Evolutionary conservation across 2,113 vertebrate genomes (phyloP), one percentile per base, ranked within the genome.

Genomic region (Chauna torquata): DNA sequence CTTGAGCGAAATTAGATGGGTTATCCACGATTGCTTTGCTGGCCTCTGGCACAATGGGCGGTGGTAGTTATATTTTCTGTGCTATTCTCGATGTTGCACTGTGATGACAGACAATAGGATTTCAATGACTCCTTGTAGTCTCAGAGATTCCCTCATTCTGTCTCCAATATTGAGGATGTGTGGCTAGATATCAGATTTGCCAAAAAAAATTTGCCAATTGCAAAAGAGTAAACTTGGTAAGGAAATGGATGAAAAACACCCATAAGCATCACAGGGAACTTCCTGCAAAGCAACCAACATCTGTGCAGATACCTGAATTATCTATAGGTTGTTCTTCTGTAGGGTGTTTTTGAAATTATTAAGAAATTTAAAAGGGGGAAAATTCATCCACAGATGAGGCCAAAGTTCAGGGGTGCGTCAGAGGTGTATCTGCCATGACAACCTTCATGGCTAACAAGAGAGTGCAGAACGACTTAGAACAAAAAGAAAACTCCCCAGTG

Each of bases 261-360:
- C 47, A 12, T 0, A 0, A 49, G 8, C 5, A 5, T 30, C 57
- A 57, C 32, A 52, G 44, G 50, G 50, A 82, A 42, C 27, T 25
- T 76, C 14, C 34, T 93, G 27, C 36, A 77, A 90, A 93, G 42
- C 40, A 82, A 36, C 20, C 52, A 66, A 9, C 20, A 47, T 34
- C 66, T 17, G 1, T 32, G 36, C 23, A 87, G 50, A 70, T 54
- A 77, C 11, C n/a, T 64, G 23, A 50, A 14, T 70, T 78, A 88
- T 69, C 34, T 57, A 2, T 2, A 19, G 3, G 12, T 2, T 25
- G 5, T 16, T 69, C 34, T 44, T 85, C 32, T 82, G n/a, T 20
- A 6, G 2, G 28, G 14, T 45, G 19, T 12, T 72, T 69, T 52
- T 90, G 9, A 80, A 93, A 65, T 69, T 0, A 61, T 44, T 19